Conservation (phyloP, 2,888 invertebrate genomes). For the Catocala nupta region DNA sequence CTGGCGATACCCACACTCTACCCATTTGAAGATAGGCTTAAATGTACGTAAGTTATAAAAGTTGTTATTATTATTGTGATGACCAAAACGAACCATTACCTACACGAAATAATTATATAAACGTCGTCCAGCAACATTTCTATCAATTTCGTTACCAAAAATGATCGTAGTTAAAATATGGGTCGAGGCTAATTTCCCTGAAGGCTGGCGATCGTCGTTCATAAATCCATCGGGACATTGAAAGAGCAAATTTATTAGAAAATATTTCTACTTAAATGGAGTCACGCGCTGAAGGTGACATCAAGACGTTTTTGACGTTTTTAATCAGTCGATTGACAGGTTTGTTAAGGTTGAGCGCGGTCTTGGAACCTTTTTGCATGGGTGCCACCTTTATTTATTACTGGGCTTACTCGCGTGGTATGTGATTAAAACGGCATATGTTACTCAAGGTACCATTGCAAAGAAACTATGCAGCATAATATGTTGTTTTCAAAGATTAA, state of each 20-base stretch:
- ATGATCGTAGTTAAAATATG: slow-evolving; percentile 35
- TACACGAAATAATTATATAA: background rate
- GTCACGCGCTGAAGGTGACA: slow-evolving; percentile 42
- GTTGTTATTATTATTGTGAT: no score
- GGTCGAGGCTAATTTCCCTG: slow-evolving; percentile 45
- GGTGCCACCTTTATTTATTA: background rate
- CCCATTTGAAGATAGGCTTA: no score
- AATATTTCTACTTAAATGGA: slow-evolving; percentile 48
- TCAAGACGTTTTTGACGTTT: slow-evolving; percentile 32
- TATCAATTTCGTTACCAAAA: slow-evolving; percentile 9
- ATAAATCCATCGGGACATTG: slow-evolving; percentile 13
- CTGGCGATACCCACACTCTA: no score
- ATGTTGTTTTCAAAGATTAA: no score
- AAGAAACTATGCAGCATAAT: no score
- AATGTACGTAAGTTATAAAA: no score
- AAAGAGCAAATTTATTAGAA: slow-evolving; percentile 28
- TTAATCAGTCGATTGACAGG: slow-evolving; percentile 20
- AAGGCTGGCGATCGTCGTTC: slow-evolving; percentile 8
- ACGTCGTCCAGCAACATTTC: background rate
- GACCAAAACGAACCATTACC: background rate
- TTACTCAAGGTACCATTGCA: no score
- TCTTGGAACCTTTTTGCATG: background rate
- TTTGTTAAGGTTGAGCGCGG: background rate
- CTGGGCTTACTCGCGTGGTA: no score
- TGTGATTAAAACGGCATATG: no score